Conservation (phyloP, 2,113 vertebrate genomes). For the Corydoras maculifer region DNA sequence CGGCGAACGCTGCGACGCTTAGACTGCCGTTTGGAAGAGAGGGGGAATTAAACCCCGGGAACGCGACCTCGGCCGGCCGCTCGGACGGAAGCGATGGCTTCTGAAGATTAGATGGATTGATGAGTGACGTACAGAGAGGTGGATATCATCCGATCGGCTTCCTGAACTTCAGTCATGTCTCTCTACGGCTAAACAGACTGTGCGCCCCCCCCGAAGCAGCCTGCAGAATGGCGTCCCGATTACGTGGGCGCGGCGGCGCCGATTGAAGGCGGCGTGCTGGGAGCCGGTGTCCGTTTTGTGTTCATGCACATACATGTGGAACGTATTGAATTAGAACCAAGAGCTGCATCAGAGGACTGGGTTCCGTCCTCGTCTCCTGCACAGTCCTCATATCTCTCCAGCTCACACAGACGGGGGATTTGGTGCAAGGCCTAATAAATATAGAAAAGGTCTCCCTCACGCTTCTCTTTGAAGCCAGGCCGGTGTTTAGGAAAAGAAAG, state of each 20-base stretch:
- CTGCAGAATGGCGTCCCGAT: too few relatives aligned
- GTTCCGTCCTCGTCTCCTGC: conserved; percentile 14
- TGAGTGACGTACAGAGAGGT: conserved; percentile 31
- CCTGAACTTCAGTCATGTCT: neutral
- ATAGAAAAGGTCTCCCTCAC: conserved; percentile 41
- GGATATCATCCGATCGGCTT: conserved; percentile 27
- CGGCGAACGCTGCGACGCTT: neutral
- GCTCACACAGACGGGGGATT: conserved; percentile 35
- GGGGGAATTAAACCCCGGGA: conserved; percentile 12
- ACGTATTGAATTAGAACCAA: neutral
- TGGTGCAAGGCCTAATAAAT: conserved; percentile 44
- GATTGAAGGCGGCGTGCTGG: too few relatives aligned
- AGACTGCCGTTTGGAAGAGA: neutral
- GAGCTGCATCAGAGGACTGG: conserved; percentile 16
- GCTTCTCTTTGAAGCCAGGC: conserved; percentile 43
- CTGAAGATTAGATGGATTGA: conserved; percentile 39
- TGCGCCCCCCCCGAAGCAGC: too few relatives aligned
- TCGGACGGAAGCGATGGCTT: conserved; percentile 22
- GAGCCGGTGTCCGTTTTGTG: neutral
- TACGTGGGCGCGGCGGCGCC: too few relatives aligned
- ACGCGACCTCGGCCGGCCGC: conserved; percentile 24
- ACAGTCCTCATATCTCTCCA: conserved; percentile 31
- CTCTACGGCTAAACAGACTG: too few relatives aligned
- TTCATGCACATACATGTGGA: conserved; percentile 3
- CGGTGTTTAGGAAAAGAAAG: conserved; percentile 44